These are phyloP conservation scores for Erythrolamprus reginae DNA, from an alignment of 2,113 vertebrate genomes.

Conservation along the genomic window DNA sequence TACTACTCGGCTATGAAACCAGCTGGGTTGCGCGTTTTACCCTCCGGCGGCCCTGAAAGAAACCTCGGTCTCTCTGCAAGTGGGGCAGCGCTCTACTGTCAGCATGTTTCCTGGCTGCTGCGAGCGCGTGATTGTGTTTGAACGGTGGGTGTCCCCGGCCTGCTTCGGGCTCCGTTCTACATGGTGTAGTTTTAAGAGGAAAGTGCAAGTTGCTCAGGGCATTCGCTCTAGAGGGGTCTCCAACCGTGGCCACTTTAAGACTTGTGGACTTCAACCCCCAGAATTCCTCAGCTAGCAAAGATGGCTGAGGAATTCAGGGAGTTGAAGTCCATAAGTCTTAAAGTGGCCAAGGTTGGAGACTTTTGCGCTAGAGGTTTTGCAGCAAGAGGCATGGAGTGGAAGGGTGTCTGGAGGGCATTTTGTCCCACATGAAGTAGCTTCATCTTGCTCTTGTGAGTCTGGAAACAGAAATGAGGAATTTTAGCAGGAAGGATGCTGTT, in stretches of 20 bases:
- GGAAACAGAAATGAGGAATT: background rate
- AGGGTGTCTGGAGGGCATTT: background rate
- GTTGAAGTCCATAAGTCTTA: too few species aligned
- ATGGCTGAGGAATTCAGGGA: too few species aligned
- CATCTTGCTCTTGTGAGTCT: background rate
- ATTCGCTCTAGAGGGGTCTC: too few species aligned
- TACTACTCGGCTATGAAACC: background rate
- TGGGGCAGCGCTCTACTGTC: background rate
- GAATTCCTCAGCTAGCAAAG: too few species aligned
- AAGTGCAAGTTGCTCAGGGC: background rate
- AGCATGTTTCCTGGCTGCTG: background rate
- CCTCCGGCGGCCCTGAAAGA: background rate
- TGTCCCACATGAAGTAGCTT: background rate
- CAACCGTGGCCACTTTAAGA: too few species aligned
- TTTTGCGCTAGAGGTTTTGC: background rate
- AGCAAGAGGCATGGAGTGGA: background rate
- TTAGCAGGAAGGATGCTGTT: background rate
- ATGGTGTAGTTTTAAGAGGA: background rate
- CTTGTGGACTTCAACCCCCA: too few species aligned
- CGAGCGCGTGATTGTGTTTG: background rate
- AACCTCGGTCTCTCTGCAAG: background rate
- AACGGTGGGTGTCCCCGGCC: background rate
- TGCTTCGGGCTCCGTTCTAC: background rate
- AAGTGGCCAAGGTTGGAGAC: too few species aligned
- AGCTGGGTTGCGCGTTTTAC: background rate